Percentiles rank a stretch among this genome's conserved stretches.
Conservation (phyloP, 1,140 invertebrate species). For the Cyclargus thomasi region DNA sequence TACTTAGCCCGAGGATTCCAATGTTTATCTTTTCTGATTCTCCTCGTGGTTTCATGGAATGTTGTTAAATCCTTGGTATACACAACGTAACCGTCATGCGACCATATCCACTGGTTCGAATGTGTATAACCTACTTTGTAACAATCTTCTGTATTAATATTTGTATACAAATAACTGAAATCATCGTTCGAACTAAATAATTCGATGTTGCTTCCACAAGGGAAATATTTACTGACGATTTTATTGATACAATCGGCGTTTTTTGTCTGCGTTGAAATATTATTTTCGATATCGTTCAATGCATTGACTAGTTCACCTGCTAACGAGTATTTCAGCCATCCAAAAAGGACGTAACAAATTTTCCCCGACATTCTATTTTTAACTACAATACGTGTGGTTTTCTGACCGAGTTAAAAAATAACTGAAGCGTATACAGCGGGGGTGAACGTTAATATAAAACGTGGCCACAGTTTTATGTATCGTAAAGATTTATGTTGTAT, state of each 20-base stretch:
- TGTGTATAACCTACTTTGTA: not conserved
- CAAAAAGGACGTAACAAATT: not conserved
- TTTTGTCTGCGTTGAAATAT: not conserved
- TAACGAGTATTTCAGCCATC: not conserved
- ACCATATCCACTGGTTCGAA: not conserved
- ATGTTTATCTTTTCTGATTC: not conserved
- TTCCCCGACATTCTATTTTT: not conserved
- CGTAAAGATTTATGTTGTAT: not conserved
- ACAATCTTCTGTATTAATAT: not conserved
- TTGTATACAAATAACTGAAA: not conserved
- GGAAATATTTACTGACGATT: not conserved
- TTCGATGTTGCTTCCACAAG: not conserved
- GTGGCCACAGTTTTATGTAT: not conserved
- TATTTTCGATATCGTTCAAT: not conserved
- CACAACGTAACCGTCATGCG: conserved; percentile 3
- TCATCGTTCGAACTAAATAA: not conserved
- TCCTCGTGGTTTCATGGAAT: not conserved
- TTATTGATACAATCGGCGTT: not conserved
- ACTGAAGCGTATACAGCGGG: not conserved
- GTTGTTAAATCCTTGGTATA: not conserved
- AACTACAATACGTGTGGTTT: not conserved
- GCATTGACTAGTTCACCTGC: not conserved
- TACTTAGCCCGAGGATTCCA: conserved; percentile 19
- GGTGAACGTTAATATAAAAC: not conserved
- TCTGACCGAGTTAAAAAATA: not conserved